Evolutionary conservation across 2,797 vertebrate genomes (phyloP).

Genomic region (Chelonia mydas): DNA sequence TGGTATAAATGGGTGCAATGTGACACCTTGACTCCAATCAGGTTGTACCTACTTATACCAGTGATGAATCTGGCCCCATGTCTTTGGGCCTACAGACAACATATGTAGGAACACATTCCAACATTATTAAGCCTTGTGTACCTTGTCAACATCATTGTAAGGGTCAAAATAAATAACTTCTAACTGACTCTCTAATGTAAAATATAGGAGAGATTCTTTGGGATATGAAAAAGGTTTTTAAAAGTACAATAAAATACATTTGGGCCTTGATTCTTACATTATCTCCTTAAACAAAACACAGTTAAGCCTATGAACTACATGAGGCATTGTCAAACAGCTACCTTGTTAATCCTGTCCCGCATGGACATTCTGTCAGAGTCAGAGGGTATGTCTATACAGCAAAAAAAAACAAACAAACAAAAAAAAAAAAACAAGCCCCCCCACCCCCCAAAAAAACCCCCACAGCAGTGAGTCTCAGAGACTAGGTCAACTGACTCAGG

Average conservation of each 20-base stretch:
- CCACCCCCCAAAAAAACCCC: too few relatives aligned
- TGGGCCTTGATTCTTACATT: not conserved
- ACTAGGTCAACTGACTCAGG: not conserved
- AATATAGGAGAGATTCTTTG: not conserved
- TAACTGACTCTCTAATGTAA: not conserved
- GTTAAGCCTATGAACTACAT: not conserved
- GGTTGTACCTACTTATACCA: not conserved
- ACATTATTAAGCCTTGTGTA: not conserved
- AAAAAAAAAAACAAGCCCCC: too few relatives aligned
- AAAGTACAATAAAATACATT: not conserved
- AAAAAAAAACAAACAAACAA: not conserved
- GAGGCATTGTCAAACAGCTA: not conserved
- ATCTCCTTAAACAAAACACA: not conserved
- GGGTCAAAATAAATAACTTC: not conserved
- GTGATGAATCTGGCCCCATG: not conserved
- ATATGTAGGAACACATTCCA: not conserved
- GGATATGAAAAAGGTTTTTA: not conserved
- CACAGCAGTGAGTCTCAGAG: not conserved
- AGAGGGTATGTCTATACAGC: not conserved
- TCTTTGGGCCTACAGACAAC: not conserved
- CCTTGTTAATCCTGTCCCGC: not conserved
- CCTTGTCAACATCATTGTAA: not conserved
- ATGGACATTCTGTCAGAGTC: not conserved
- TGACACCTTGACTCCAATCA: not conserved
- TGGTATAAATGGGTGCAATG: accelerated